Evolutionary conservation across 2,797 vertebrate species (phyloP).

Genomic region (Peromyscus aztecus): DNA sequence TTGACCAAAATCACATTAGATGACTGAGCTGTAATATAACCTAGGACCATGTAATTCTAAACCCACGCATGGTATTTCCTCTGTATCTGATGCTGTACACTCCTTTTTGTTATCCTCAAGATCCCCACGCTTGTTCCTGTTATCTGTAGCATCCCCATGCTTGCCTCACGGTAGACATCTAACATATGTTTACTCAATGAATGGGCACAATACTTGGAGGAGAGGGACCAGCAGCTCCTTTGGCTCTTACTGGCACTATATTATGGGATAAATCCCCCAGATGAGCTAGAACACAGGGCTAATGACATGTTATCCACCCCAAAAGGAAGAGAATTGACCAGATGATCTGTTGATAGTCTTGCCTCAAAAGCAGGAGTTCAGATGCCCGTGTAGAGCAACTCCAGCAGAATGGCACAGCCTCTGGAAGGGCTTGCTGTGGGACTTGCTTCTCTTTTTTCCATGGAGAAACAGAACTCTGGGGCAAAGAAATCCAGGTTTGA

Average conservation of each 20-base stretch:
- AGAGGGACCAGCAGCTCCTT: neutral
- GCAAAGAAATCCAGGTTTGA: neutral
- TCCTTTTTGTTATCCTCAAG: neutral
- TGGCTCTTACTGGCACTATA: neutral
- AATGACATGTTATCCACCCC: neutral
- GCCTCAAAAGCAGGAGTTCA: conserved; percentile 25
- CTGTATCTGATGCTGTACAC: neutral
- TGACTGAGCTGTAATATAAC: neutral
- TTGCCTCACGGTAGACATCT: neutral
- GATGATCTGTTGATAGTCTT: neutral
- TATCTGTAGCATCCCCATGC: neutral
- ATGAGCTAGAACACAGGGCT: neutral
- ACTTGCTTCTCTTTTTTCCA: neutral
- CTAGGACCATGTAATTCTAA: neutral
- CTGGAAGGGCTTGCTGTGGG: neutral
- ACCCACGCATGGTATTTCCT: neutral
- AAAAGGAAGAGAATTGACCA: neutral
- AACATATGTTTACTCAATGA: neutral
- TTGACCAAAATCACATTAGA: neutral
- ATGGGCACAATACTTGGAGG: neutral
- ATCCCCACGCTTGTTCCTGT: neutral
- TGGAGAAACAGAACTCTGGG: neutral
- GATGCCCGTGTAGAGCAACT: neutral
- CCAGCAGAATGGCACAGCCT: neutral
- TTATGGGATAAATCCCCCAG: neutral